phyloP scores from a whole-genome alignment of 2,113 vertebrate genomes.

The Plectropomus leopardus region DNA sequence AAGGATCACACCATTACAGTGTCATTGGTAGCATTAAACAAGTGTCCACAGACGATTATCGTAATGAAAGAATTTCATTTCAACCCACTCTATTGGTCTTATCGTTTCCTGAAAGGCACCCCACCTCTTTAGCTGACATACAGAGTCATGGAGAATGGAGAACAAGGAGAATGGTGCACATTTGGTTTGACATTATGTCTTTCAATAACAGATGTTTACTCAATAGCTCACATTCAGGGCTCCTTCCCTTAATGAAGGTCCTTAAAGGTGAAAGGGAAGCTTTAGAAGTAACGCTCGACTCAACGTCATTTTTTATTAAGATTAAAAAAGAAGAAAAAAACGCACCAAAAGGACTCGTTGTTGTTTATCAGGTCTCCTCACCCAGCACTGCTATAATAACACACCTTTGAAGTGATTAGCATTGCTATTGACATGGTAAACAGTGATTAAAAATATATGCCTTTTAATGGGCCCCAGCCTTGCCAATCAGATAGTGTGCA shows the following conservation, averaged over 20 bases:
- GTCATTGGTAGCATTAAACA: slow-evolving; percentile 37
- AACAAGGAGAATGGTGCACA: slow-evolving; percentile 42
- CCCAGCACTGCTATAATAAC: slow-evolving; percentile 27
- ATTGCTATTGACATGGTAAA: slow-evolving; percentile 71
- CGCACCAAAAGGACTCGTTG: not conserved
- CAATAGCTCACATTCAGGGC: slow-evolving; percentile 45
- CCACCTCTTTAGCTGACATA: slow-evolving; percentile 54
- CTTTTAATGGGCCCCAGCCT: slow-evolving; percentile 60
- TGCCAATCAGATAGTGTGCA: slow-evolving; percentile 74
- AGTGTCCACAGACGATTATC: slow-evolving; percentile 52
- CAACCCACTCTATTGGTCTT: slow-evolving; percentile 47
- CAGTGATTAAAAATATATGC: slow-evolving; percentile 73
- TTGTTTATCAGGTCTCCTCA: slow-evolving; percentile 49
- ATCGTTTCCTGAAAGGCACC: slow-evolving; percentile 61
- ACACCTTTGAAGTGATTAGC: slow-evolving; percentile 56
- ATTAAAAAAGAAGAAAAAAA: slow-evolving; percentile 24
- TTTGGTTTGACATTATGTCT: slow-evolving; percentile 58
- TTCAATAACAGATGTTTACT: slow-evolving; percentile 71
- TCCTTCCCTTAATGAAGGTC: slow-evolving; percentile 66
- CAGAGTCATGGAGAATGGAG: slow-evolving; percentile 30
- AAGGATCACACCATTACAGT: slow-evolving; percentile 52
- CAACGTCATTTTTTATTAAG: slow-evolving; percentile 45
- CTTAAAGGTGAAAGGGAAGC: slow-evolving; percentile 68
- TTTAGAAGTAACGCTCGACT: slow-evolving; percentile 45
- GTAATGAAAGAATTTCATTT: slow-evolving; percentile 64